Base-by-base conservation (phyloP, 1,140 invertebrate genomes). In the Colletes latitarsis region DNA sequence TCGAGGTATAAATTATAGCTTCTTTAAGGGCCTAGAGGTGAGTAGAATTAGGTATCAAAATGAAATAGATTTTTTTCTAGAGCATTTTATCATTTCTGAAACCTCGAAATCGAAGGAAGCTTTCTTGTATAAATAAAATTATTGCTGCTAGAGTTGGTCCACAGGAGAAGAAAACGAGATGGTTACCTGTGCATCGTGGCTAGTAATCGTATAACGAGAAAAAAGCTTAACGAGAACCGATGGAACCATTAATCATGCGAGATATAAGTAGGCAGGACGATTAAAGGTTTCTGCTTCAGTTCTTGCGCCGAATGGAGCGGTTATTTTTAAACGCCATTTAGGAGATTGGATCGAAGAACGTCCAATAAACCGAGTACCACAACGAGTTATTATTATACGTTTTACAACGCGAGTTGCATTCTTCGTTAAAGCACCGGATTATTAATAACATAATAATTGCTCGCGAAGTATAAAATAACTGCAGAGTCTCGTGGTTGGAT, bases 201-300 rank as follows among this genome's bases (percentile, higher is more conserved):
- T n/a, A 15, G 52, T 49, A 58, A 49, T 46, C 4, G 74, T 58
- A 17, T 14, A 49, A 76, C 3, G 39, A 63, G 72, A 41, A 49
- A 21, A 49, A 17, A 63, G 17, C 73, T 30, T 57, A 66, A 46
- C 63, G 41, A 17, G 52, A 30, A 57, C 49, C 12, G 41, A 46
- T 21, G 41, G 52, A 57, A 46, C 46, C 74, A 58, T 76, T 46
- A 58, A 68, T 67, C 63, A 76, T 10, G 74, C 1, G 14, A 19
- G 21, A 39, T 30, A 5, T 17, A 55, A 60, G 60, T 15, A 30
- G 17, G 46, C 14, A 14, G 49, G 14, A 43, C 14, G 9, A 67
- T 67, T 46, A 46, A 67, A 67, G 19, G 43, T 52, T 19, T 49
- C 43, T 6, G 43, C 19, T 67, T 52, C 19, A 15, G 43, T 39